Conservation (phyloP, 2,888 invertebrate species). For the Polylopha cassiicola region DNA sequence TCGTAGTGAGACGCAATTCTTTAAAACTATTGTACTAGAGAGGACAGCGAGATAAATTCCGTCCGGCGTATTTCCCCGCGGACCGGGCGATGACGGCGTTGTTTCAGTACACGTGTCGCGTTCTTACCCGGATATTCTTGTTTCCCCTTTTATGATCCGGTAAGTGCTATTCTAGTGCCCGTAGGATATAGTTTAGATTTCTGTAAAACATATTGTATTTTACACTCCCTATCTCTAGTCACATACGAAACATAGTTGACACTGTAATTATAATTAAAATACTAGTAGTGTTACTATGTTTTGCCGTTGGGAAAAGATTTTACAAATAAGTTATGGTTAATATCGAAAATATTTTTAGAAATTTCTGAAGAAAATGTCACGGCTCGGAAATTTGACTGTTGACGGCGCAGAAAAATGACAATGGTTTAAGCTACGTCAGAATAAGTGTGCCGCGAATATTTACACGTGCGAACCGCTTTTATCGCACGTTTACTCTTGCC, state of each 20-base stretch:
- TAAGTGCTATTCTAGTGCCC: not conserved
- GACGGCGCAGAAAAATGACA: slow-evolving; percentile 7
- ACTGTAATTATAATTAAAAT: no score
- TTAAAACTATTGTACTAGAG: slow-evolving; percentile 3
- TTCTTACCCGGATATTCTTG: not conserved
- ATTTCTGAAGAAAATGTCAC: no score
- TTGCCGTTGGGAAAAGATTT: no score
- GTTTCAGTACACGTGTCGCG: slow-evolving; percentile 10
- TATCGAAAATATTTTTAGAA: no score
- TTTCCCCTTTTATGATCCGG: slow-evolving; percentile 6
- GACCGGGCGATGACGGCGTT: slow-evolving; percentile 11
- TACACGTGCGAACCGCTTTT: slow-evolving; percentile 23
- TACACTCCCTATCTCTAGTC: no score
- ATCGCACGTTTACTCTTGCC: slow-evolving; percentile 27
- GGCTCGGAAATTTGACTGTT: slow-evolving; percentile 7
- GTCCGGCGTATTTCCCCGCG: slow-evolving; percentile 14
- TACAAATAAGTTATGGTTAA: no score
- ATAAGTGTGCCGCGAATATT: slow-evolving; percentile 25
- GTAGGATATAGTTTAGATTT: not conserved
- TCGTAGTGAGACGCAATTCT: not conserved
- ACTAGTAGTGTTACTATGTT: no score
- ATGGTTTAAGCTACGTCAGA: slow-evolving; percentile 21
- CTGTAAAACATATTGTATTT: no score
- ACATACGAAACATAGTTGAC: no score
- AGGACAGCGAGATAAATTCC: slow-evolving; percentile 13